A percentile compares a stretch with the other conserved stretches of the same genome.
These are phyloP conservation scores for Cacatua alba DNA, from an alignment of 2,113 vertebrate species.

Conservation along the genomic window DNA sequence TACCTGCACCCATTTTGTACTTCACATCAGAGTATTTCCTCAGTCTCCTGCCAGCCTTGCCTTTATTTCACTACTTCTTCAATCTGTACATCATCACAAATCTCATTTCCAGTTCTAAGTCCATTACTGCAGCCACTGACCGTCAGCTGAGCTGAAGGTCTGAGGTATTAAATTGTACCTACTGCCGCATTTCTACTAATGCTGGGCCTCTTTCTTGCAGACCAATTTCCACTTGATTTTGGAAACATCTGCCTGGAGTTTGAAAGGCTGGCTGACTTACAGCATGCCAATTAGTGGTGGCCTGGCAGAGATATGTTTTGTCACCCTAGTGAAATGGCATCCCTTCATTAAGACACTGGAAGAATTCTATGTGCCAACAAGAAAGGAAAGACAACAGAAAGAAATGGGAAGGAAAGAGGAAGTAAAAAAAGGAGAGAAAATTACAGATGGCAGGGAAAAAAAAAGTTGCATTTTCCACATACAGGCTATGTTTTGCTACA, in stretches of 20 bases:
- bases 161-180: neutral
- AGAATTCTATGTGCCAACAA: neutral
- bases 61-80: conserved; percentile 29
- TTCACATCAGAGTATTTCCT: conserved; percentile 9
- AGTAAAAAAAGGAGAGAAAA: neutral
- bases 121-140: neutral
- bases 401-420: neutral
- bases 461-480: neutral
- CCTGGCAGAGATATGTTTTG: neutral
- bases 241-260: neutral
- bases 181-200: neutral
- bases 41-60: conserved; percentile 5
- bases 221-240: neutral
- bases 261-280: neutral
- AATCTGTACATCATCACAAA: conserved; percentile 32
- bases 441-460: neutral
- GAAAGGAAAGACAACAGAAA: neutral
- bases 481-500: neutral
- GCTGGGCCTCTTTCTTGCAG: neutral
- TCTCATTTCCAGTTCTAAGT: conserved; percentile 31
- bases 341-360: neutral
- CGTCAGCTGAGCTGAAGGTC: neutral
- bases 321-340: neutral
- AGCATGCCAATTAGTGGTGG: neutral
- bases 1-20: neutral